Evolutionary conservation across 2,888 invertebrate genomes (phyloP), one percentile per base, ranked within the genome.

Genomic region (Drosophila quasianomalipes): DNA sequence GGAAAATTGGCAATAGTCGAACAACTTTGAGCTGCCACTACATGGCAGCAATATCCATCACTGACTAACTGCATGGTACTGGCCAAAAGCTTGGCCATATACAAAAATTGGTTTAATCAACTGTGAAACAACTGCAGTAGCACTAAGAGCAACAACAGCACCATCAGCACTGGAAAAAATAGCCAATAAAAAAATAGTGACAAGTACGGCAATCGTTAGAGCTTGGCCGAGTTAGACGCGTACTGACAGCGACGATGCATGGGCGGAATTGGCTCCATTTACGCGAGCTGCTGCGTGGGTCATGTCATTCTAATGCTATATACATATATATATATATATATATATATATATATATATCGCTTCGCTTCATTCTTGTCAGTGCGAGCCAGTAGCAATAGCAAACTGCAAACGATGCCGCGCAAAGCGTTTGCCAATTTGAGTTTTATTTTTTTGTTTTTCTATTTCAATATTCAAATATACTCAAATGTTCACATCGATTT

Each of bases 101-200:
- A 90, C 84, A 80, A 83, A 89, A 88, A 88, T 88, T 90, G 87
- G 90, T 88, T 89, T 90, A 88, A 88, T 88, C 90, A 88, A 88
- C 88, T 88, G 90, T 86, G 81, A 88, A 87, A 90, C 90, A 87
- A 89, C 83, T 87, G 83, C 82, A 80, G 64, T 62, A 64, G 65
- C 81, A 62, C 58, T 67, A 72, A 49, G 51, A 44, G 55, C 26
- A 54, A 31, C 31, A 55, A 44, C 51, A 58, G 39, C 14, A 47
- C 47, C 44, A 62, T 59, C 47, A 53, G 30, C 67, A 41, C 59
- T 59, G 16, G 44, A 78, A 68, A 76, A 73, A 84, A 85, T 77
- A 62, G 75, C 74, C 71, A 68, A 71, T 52, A 70, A 62, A 62
- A 73, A 59, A 79, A 69, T 44, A 59, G 61, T 31, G 63, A 75